These are phyloP conservation scores for Blera fallax DNA, from an alignment of 2,888 invertebrate species.

Conservation along the genomic window DNA sequence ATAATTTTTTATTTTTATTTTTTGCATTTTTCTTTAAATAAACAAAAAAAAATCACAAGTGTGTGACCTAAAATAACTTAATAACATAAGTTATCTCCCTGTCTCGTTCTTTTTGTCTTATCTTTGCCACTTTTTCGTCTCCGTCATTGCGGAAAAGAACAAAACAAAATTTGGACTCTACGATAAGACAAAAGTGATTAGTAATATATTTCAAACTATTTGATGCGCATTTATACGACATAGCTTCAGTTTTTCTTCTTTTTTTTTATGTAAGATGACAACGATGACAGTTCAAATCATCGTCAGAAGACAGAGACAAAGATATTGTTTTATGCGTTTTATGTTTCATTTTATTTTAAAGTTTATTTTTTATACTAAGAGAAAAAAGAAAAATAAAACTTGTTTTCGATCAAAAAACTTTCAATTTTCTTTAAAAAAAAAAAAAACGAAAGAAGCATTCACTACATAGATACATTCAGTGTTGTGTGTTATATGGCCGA, in stretches of 20 bases:
- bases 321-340: background rate
- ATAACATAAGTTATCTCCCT: slow-evolving; percentile 47
- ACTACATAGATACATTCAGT: background rate
- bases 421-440: slow-evolving; percentile 39
- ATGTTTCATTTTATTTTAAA: background rate
- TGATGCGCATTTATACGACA: background rate
- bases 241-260: background rate
- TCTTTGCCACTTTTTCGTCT: slow-evolving; percentile 4
- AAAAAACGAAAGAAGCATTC: background rate
- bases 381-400: slow-evolving; percentile 8
- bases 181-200: background rate
- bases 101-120: background rate
- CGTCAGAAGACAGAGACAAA: no score
- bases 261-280: slow-evolving; percentile 1
- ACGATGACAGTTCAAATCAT: background rate
- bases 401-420: slow-evolving; percentile 32
- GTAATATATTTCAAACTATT: background rate
- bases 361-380: background rate
- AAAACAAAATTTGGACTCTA: background rate
- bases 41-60: slow-evolving; percentile 10
- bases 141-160: background rate
- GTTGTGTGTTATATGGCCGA: slow-evolving; percentile 18
- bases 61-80: slow-evolving; percentile 56
- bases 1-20: slow-evolving; percentile 1
- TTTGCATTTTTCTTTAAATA: background rate